Percentiles rank a stretch among this genome's conserved stretches.
Evolutionary conservation across 2,888 invertebrate species (phyloP).

Genomic region (Rhagonycha lutea): DNA sequence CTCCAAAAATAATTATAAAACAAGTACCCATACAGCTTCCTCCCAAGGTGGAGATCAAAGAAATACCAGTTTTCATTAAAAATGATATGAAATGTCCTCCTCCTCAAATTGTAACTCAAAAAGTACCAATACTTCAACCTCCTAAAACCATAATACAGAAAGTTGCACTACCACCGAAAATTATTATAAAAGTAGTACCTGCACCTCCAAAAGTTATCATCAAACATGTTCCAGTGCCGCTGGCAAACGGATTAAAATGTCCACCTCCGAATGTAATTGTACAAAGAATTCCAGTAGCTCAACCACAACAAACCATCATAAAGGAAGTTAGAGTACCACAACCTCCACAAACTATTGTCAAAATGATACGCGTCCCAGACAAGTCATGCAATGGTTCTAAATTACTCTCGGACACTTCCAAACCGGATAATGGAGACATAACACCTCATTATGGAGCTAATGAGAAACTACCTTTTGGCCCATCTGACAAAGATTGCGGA

Average conservation of each 20-base stretch:
- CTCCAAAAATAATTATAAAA: constrained; percentile 13
- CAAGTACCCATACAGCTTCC: neutral
- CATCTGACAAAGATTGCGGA: neutral
- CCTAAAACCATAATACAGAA: constrained; percentile 8
- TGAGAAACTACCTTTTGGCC: neutral
- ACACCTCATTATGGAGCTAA: neutral
- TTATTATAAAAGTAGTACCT: constrained; percentile 7
- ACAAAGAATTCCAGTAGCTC: neutral
- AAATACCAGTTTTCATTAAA: constrained; percentile 12
- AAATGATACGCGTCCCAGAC: neutral
- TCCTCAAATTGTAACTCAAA: constrained; percentile 1
- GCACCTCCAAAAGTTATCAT: neutral
- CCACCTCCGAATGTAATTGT: constrained; percentile 7
- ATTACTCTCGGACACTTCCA: neutral
- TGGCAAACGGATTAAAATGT: neutral
- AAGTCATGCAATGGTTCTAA: neutral
- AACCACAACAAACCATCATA: neutral
- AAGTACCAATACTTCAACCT: constrained; percentile 3
- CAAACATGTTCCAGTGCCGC: neutral
- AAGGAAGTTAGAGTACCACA: constrained; percentile 3
- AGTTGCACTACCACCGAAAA: constrained; percentile 6
- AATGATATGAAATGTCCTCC: neutral
- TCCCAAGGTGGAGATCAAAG: neutral
- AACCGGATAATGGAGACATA: neutral
- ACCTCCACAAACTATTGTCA: neutral